Percentiles rank a stretch among this genome's conserved stretches.
phyloP scores from a whole-genome alignment of 2,888 invertebrate genomes.

The Serripes groenlandicus region DNA sequence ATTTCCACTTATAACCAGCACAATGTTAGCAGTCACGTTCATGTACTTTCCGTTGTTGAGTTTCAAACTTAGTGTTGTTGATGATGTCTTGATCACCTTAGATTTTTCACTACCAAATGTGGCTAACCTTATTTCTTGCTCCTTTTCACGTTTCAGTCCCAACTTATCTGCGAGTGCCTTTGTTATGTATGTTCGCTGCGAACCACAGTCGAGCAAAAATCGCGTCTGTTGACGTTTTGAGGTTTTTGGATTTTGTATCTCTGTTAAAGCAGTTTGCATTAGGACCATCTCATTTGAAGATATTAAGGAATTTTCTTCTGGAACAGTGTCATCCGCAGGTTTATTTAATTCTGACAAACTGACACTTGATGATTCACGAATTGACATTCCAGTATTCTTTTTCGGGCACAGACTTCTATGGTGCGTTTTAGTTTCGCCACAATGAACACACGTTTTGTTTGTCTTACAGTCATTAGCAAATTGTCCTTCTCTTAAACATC shows the following conservation, averaged over 20 bases:
- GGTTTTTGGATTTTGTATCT: not conserved
- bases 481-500: conserved; percentile 21
- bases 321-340: not conserved
- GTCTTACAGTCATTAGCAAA: conserved; percentile 17
- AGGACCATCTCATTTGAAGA: conserved; percentile 22
- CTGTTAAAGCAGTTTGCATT: conserved; percentile 31
- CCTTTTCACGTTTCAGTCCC: conserved; percentile 15
- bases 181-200: not conserved
- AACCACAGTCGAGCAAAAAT: not conserved
- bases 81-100: conserved; percentile 27
- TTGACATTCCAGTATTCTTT: conserved; percentile 2
- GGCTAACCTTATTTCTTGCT: conserved; percentile 30
- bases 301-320: conserved; percentile 7
- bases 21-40: conserved; percentile 32
- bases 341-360: not conserved
- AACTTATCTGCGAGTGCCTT: not conserved
- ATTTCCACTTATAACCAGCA: conserved; percentile 28
- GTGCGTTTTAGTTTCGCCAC: conserved; percentile 17
- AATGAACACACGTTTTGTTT: conserved; percentile 19
- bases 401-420: conserved; percentile 19
- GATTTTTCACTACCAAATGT: conserved; percentile 40
- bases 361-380: conserved; percentile 3
- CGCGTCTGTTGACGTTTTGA: not conserved
- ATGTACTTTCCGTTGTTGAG: conserved; percentile 25
- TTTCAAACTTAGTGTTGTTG: conserved; percentile 21